A percentile compares a stretch with the other conserved stretches of the same genome.
phyloP scores from a whole-genome alignment of 2,797 vertebrate species.

The Diplodus puntazzo region DNA sequence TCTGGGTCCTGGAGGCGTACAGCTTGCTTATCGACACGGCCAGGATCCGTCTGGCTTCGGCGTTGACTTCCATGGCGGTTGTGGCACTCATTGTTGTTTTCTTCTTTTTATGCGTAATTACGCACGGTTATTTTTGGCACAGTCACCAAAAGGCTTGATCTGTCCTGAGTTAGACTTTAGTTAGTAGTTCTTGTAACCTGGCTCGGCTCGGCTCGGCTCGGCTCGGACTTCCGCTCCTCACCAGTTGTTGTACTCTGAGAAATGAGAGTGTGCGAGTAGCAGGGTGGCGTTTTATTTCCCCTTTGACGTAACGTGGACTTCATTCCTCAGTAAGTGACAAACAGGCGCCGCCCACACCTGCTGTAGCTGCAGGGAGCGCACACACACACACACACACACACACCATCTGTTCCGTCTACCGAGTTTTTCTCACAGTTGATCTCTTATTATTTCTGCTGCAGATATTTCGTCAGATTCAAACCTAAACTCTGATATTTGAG shows the following conservation, averaged over 20 bases:
- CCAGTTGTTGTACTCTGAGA: conserved; percentile 52
- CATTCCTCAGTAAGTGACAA: conserved; percentile 78
- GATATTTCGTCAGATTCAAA: background rate
- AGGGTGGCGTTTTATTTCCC: conserved; percentile 82
- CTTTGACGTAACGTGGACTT: conserved; percentile 83
- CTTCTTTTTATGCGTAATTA: conserved; percentile 54
- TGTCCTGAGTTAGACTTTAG: conserved; percentile 28
- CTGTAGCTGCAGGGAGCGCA: conserved; percentile 28
- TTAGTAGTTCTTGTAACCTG: conserved; percentile 9
- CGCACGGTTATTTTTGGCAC: conserved; percentile 60
- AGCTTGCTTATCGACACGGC: conserved; percentile 92
- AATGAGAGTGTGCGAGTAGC: conserved; percentile 60
- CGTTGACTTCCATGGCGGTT: conserved; percentile 86
- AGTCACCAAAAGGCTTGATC: conserved; percentile 7
- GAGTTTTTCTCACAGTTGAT: conserved; percentile 45
- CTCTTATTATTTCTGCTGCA: conserved; percentile 6
- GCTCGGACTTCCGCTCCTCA: background rate
- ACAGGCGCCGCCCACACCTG: conserved; percentile 81
- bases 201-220: background rate
- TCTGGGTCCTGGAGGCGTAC: conserved; percentile 89
- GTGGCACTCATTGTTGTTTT: conserved; percentile 59
- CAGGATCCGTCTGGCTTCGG: conserved; percentile 92
- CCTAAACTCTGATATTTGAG: background rate
- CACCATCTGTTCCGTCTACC: conserved; percentile 71
- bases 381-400: conserved; percentile 22